phyloP scores from a whole-genome alignment of 35 echinoderm and acorn worm species.

The Diadema setosum region DNA sequence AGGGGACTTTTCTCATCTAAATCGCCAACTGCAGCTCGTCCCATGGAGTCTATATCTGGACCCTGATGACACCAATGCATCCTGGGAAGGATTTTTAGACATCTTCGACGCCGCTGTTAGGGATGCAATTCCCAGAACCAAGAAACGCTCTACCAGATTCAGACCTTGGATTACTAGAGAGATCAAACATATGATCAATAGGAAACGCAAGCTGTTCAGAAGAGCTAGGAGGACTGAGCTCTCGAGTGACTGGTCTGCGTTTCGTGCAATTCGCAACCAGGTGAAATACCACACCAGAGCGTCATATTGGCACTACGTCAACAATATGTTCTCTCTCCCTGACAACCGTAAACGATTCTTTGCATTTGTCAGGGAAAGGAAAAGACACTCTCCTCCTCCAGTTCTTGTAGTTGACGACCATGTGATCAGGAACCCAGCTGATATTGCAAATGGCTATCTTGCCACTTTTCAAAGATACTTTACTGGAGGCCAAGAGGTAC shows the following conservation, averaged over 20 bases:
- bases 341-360: constrained; percentile 23
- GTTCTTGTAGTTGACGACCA: not conserved
- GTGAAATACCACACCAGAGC: too few relatives aligned
- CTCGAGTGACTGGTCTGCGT: too few relatives aligned
- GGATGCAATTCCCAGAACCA: not conserved
- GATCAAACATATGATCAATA: not conserved
- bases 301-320: not conserved
- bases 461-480: not conserved
- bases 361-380: not conserved
- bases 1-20: too few relatives aligned
- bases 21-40: too few relatives aligned
- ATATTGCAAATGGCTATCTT: constrained; percentile 9
- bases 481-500: not conserved
- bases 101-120: constrained; percentile 5
- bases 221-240: too few relatives aligned
- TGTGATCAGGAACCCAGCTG: not conserved
- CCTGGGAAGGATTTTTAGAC: too few relatives aligned
- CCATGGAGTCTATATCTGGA: too few relatives aligned
- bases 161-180: constrained; percentile 6
- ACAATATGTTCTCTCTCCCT: not conserved
- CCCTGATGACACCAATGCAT: too few relatives aligned
- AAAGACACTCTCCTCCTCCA: not conserved
- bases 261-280: too few relatives aligned
- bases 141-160: not conserved
- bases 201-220: not conserved